Conservation (phyloP, 2,797 vertebrate genomes). For the Galago senegalensis region DNA sequence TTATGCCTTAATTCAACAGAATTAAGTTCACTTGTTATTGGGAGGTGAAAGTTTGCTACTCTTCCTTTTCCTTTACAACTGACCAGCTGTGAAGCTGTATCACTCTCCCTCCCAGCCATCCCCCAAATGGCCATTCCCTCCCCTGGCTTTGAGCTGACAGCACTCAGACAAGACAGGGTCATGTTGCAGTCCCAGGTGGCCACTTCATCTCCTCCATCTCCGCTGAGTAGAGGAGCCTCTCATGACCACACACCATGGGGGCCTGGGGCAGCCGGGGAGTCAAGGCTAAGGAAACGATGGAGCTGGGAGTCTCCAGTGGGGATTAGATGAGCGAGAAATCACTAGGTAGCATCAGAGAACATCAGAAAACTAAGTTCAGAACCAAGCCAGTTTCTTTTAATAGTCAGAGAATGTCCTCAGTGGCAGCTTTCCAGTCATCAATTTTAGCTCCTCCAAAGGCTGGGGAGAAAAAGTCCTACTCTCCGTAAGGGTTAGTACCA, state of each 20-base stretch:
- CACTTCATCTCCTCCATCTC: not conserved
- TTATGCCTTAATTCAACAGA: not conserved
- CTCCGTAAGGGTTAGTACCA: not conserved
- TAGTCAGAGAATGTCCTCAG: slow-evolving; percentile 51
- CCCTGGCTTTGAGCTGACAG: not conserved
- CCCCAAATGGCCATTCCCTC: not conserved
- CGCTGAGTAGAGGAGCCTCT: slow-evolving; percentile 32
- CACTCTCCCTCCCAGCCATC: not conserved
- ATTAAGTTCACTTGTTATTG: not conserved
- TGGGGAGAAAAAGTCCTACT: not conserved
- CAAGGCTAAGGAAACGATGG: not conserved
- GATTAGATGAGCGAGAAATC: not conserved
- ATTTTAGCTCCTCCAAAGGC: slow-evolving; percentile 61
- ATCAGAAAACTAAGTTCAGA: not conserved
- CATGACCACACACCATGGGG: not conserved
- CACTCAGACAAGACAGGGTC: not conserved
- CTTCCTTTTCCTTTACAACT: not conserved
- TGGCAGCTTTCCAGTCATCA: slow-evolving; percentile 51
- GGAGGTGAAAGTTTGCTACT: not conserved
- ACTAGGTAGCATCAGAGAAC: not conserved
- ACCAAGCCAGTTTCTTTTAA: slow-evolving; percentile 66
- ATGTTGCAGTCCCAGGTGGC: not conserved
- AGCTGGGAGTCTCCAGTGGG: not conserved
- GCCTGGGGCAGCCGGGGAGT: not conserved
- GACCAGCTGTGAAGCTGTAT: not conserved